phyloP scores from a whole-genome alignment of 2,113 vertebrate species.

The Cyanoderma ruficeps region DNA sequence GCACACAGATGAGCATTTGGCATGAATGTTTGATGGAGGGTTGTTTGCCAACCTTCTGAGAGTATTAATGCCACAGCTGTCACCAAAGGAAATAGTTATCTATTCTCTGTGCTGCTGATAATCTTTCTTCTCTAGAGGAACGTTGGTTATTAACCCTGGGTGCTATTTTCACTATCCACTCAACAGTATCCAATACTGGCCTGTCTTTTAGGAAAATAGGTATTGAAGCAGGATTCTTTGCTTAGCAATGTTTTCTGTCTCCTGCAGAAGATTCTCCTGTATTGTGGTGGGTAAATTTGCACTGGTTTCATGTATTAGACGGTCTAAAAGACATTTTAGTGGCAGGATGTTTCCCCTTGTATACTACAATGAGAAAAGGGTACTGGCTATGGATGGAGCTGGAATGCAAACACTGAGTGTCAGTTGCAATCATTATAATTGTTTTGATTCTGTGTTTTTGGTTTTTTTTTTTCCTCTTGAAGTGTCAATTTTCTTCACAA shows the following conservation, averaged over 20 bases:
- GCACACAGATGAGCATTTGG: neutral
- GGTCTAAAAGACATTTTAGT: neutral
- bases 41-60: neutral
- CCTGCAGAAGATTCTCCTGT: neutral
- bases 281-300: neutral
- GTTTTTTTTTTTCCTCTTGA: neutral
- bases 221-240: neutral
- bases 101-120: neutral
- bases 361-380: fast-evolving
- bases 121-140: neutral
- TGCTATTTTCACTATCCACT: neutral
- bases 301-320: neutral
- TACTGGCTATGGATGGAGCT: neutral
- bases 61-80: neutral
- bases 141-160: neutral
- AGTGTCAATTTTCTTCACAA: neutral
- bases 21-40: neutral
- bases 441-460: neutral
- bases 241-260: neutral
- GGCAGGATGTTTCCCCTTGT: neutral
- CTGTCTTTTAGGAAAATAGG: neutral
- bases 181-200: neutral
- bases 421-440: neutral
- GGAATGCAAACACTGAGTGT: neutral
- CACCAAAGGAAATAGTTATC: neutral